Conservation (phyloP, 2,797 vertebrate species). For the Melanotaenia parkinsoni region DNA sequence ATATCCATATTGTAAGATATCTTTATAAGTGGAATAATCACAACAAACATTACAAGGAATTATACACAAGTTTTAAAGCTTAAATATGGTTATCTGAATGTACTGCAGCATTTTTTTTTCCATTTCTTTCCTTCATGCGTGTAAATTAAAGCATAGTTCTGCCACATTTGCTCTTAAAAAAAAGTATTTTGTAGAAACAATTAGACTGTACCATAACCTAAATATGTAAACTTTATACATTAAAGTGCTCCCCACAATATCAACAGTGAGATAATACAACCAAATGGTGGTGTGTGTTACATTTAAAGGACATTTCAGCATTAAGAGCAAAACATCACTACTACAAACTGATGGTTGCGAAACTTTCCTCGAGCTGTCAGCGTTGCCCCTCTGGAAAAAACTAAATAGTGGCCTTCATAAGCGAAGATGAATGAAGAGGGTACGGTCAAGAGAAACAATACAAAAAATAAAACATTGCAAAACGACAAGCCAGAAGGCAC, state of each 20-base stretch:
- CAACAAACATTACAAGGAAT: constrained; percentile 65
- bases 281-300: constrained; percentile 40
- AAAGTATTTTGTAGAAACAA: constrained; percentile 48
- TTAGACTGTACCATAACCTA: constrained; percentile 54
- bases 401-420: constrained; percentile 48
- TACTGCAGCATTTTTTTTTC: constrained; percentile 47
- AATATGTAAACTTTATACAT: constrained; percentile 75
- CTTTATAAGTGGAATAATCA: constrained; percentile 56
- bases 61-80: constrained; percentile 69
- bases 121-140: constrained; percentile 59
- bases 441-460: constrained; percentile 34
- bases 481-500: constrained; percentile 79
- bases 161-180: constrained; percentile 33
- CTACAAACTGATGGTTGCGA: constrained; percentile 55
- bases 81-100: constrained; percentile 68
- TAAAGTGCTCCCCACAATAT: constrained; percentile 78
- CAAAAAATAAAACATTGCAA: constrained; percentile 71
- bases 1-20: constrained; percentile 60
- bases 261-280: constrained; percentile 64
- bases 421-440: constrained; percentile 15
- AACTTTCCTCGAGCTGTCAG: constrained; percentile 54
- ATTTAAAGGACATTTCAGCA: constrained; percentile 55
- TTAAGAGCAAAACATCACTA: constrained; percentile 56
- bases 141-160: constrained; percentile 55
- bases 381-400: constrained; percentile 42